Conservation (phyloP, 1,140 invertebrate genomes). For the Drosophila serrata region DNA sequence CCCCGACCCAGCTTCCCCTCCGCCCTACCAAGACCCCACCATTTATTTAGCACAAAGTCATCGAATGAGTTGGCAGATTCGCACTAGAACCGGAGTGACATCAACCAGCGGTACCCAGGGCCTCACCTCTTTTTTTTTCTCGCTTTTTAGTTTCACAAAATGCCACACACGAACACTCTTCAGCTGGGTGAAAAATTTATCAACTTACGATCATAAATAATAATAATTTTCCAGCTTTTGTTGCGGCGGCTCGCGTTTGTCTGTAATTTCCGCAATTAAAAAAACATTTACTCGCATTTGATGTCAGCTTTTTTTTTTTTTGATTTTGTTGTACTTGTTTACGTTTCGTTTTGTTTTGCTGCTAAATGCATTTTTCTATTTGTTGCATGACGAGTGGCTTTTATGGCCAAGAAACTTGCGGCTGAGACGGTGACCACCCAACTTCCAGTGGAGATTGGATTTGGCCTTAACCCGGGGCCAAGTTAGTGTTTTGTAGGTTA, state of each 20-base stretch:
- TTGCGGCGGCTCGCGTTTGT: slow-evolving; percentile 70
- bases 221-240: slow-evolving; percentile 79
- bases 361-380: slow-evolving; percentile 62
- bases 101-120: slow-evolving; percentile 22
- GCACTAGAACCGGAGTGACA: slow-evolving; percentile 38
- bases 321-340: slow-evolving; percentile 27
- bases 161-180: slow-evolving; percentile 81
- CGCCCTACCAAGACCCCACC: neutral
- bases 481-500: slow-evolving; percentile 33
- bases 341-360: slow-evolving; percentile 51
- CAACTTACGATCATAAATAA: slow-evolving; percentile 83
- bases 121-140: slow-evolving; percentile 2
- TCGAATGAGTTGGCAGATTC: slow-evolving; percentile 47
- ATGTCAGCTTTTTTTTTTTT: slow-evolving; percentile 39
- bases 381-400: slow-evolving; percentile 60
- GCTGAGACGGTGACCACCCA: slow-evolving; percentile 31
- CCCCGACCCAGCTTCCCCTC: slow-evolving; percentile 1
- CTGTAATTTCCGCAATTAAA: slow-evolving; percentile 85
- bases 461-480: slow-evolving; percentile 36
- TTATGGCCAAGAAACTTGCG: slow-evolving; percentile 37
- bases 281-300: slow-evolving; percentile 83
- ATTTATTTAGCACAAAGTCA: slow-evolving; percentile 46
- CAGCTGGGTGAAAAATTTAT: slow-evolving; percentile 68
- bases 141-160: slow-evolving; percentile 21
- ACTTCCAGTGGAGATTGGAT: slow-evolving; percentile 15